Evolutionary conservation across 1,140 invertebrate genomes (phyloP).

Genomic region (Dendroctonus ponderosae): DNA sequence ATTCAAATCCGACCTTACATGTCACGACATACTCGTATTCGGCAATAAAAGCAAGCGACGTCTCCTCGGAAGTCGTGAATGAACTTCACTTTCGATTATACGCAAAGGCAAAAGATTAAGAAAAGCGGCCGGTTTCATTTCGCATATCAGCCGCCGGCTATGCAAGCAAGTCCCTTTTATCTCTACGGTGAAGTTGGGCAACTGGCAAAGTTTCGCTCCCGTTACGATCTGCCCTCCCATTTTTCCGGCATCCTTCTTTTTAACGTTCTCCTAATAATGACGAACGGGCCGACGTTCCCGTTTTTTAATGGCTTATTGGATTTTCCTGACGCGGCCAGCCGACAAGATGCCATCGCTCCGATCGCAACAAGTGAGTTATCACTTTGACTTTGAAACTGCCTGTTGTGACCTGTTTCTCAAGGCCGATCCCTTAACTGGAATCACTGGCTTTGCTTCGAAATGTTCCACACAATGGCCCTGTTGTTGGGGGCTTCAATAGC

Average conservation of each 20-base stretch:
- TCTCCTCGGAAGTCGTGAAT: slow-evolving; percentile 31
- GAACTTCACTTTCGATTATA: slow-evolving; percentile 38
- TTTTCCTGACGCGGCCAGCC: slow-evolving; percentile 22
- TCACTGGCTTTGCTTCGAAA: neutral
- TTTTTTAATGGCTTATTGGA: slow-evolving; percentile 30
- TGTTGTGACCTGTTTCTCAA: slow-evolving; percentile 18
- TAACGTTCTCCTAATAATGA: slow-evolving; percentile 23
- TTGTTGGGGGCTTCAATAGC: too few species aligned
- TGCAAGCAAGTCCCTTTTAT: neutral
- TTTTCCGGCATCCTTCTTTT: slow-evolving; percentile 9
- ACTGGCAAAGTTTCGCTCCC: neutral
- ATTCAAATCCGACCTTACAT: slow-evolving; percentile 25
- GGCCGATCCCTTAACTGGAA: slow-evolving; percentile 6
- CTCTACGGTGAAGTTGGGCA: neutral
- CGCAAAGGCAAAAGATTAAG: slow-evolving; percentile 28
- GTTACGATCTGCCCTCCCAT: neutral
- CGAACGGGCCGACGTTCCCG: slow-evolving; percentile 14
- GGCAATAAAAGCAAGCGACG: slow-evolving; percentile 24
- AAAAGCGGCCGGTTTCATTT: slow-evolving; percentile 30
- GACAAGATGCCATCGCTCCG: slow-evolving; percentile 20
- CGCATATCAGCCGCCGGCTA: slow-evolving; percentile 17
- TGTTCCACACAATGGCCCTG: too few species aligned
- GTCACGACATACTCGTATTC: slow-evolving; percentile 17
- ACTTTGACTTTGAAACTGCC: slow-evolving; percentile 24
- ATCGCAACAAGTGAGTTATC: slow-evolving; percentile 28